Evolutionary conservation across 2,888 invertebrate genomes (phyloP).

Genomic region (Linyphia triangularis): DNA sequence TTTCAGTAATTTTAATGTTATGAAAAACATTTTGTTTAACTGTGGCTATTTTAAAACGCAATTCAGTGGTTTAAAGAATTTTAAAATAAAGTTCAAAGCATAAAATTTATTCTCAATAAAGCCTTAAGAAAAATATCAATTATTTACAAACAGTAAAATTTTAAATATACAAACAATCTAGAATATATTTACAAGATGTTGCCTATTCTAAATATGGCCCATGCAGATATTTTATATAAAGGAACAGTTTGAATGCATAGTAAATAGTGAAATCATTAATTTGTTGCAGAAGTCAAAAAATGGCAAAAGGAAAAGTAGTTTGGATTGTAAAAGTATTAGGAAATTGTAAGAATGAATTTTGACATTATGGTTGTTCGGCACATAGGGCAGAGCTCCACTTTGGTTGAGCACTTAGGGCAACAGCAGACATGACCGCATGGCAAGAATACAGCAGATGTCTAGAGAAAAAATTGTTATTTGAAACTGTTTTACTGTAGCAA

Average conservation of each 20-base stretch:
- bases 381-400: constrained; percentile 87
- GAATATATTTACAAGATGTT: constrained; percentile 11
- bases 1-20: too few relatives aligned
- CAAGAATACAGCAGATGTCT: constrained; percentile 89
- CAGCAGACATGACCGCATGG: constrained; percentile 93
- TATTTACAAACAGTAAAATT: constrained; percentile 36
- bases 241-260: constrained; percentile 4
- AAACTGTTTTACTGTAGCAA: neutral
- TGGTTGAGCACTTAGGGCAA: constrained; percentile 85
- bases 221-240: neutral
- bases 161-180: constrained; percentile 27
- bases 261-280: neutral
- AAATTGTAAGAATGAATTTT: constrained; percentile 57
- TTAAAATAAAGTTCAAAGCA: neutral
- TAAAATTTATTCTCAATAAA: constrained; percentile 28
- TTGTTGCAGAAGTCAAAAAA: neutral
- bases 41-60: too few relatives aligned
- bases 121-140: neutral
- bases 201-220: neutral
- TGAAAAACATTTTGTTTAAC: too few relatives aligned
- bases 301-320: constrained; percentile 17
- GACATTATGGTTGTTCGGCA: constrained; percentile 82
- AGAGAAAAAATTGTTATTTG: too few relatives aligned
- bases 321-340: constrained; percentile 37
- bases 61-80: too few relatives aligned